Evolutionary conservation across 2,113 vertebrate species (phyloP).

Genomic region (Myrmecophaga tridactyla): DNA sequence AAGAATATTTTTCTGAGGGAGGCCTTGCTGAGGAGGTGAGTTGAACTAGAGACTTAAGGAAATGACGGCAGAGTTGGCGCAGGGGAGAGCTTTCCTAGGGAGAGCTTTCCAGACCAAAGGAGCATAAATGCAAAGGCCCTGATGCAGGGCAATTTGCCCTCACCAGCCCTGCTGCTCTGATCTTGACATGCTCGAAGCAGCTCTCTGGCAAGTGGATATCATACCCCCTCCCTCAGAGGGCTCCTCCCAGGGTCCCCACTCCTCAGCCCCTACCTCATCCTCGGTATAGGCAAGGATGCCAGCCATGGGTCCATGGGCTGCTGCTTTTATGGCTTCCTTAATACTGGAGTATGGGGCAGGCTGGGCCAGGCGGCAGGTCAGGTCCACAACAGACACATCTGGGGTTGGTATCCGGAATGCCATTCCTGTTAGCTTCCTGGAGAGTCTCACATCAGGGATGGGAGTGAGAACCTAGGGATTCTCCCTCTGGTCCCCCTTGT

Average conservation of each 20-base stretch:
- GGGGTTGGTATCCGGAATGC: conserved; percentile 91
- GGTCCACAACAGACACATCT: conserved; percentile 92
- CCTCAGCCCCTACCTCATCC: conserved; percentile 81
- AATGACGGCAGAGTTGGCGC: neutral
- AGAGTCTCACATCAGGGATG: neutral
- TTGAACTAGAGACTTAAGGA: neutral
- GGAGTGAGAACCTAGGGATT: conserved; percentile 33
- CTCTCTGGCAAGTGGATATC: neutral
- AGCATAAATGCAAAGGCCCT: neutral
- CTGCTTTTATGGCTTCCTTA: conserved; percentile 88
- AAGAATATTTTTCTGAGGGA: neutral
- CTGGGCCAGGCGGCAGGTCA: conserved; percentile 89
- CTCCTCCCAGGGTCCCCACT: neutral
- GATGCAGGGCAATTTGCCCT: neutral
- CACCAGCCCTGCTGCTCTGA: neutral
- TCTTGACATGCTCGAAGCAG: neutral
- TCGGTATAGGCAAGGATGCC: conserved; percentile 92
- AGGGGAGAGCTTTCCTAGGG: no score
- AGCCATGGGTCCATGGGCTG: conserved; percentile 87
- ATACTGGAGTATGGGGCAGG: conserved; percentile 85
- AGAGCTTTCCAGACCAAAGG: neutral
- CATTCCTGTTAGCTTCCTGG: conserved; percentile 93
- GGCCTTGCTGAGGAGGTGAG: neutral
- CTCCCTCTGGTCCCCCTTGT: neutral
- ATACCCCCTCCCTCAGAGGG: accelerated